A percentile compares a stretch with the other conserved stretches of the same genome.
phyloP scores from a whole-genome alignment of 2,113 vertebrate genomes.

The Gracilinanus agilis region DNA sequence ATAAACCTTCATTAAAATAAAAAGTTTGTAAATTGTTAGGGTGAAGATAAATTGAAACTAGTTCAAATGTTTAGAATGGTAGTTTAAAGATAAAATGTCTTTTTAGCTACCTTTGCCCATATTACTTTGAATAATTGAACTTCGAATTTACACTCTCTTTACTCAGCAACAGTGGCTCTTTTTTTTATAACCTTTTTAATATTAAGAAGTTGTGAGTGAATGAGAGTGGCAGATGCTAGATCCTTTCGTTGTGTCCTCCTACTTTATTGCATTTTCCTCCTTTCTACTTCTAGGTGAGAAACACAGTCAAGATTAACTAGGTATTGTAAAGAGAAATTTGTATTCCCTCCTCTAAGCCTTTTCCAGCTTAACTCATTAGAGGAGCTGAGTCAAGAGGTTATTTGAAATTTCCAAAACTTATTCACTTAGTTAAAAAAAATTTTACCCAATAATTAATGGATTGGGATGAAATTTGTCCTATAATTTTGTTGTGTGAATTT shows the following conservation, averaged over 20 bases:
- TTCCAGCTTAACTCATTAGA: not conserved
- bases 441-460: too few relatives aligned
- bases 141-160: not conserved
- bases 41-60: not conserved
- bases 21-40: not conserved
- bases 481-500: too few relatives aligned
- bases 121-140: slow-evolving; percentile 3
- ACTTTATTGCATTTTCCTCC: not conserved
- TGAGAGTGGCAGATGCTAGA: not conserved
- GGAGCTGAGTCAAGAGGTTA: not conserved
- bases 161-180: not conserved
- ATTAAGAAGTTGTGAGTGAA: too few relatives aligned
- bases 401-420: too few relatives aligned
- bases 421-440: too few relatives aligned
- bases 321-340: not conserved
- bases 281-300: not conserved
- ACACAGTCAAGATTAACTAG: slow-evolving; percentile 11
- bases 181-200: not conserved
- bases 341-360: slow-evolving; percentile 11
- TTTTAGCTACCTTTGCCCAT: not conserved
- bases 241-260: not conserved
- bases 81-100: not conserved
- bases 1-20: too few relatives aligned
- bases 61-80: not conserved
- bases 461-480: too few relatives aligned